Percentiles rank a stretch among this genome's conserved stretches.
These are phyloP conservation scores for Zygogramma bicolorata DNA, from an alignment of 2,888 invertebrate genomes.

Conservation along the genomic window DNA sequence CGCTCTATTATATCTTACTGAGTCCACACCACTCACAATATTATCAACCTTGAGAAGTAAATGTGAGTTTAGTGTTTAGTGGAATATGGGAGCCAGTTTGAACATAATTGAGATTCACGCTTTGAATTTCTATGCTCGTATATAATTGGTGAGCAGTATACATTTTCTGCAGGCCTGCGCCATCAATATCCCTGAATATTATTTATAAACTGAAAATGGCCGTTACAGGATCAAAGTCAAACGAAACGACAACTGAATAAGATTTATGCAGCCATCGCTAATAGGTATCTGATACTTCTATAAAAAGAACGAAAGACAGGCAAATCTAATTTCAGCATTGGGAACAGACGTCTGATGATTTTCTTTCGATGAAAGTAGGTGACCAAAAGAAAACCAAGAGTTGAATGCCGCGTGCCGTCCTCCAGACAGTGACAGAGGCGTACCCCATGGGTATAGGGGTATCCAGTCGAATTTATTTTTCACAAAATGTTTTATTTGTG, in stretches of 20 bases:
- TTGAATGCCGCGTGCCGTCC: neutral
- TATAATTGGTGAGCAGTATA: too few relatives aligned
- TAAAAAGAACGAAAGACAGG: neutral
- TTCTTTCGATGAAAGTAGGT: neutral
- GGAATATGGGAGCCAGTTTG: too few relatives aligned
- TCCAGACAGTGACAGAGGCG: neutral
- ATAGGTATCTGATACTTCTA: conserved; percentile 1
- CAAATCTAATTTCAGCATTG: neutral
- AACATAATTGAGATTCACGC: too few relatives aligned
- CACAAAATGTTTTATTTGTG: too few relatives aligned
- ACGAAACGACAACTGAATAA: neutral
- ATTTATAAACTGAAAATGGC: neutral
- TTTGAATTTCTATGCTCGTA: too few relatives aligned
- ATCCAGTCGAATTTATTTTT: too few relatives aligned
- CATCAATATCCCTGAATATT: neutral
- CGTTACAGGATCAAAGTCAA: neutral
- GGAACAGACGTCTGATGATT: neutral
- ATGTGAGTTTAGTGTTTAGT: too few relatives aligned
- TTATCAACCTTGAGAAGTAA: too few relatives aligned
- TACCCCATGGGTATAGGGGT: too few relatives aligned
- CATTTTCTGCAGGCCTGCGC: neutral
- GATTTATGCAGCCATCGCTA: neutral
- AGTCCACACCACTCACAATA: too few relatives aligned
- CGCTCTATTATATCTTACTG: too few relatives aligned
- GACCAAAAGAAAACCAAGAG: neutral